Evolutionary conservation across 2,888 invertebrate species (phyloP).

Genomic region (Muschampia plurimacula): DNA sequence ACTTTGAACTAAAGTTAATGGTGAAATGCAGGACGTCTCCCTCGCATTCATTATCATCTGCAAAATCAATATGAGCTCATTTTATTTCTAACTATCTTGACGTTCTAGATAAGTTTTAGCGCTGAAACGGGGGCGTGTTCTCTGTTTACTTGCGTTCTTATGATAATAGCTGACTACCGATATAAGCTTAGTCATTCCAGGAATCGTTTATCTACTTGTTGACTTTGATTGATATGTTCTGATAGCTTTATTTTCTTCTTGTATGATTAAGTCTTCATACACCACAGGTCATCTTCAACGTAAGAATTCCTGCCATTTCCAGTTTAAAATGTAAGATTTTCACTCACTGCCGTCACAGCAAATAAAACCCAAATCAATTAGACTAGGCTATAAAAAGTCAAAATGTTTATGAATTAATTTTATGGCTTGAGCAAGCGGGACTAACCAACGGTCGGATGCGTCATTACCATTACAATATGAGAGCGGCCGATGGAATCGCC

Average conservation of each 20-base stretch:
- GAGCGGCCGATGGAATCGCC: constrained; percentile 66
- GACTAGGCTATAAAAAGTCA: constrained; percentile 47
- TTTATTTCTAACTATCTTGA: constrained; percentile 39
- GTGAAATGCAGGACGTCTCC: constrained; percentile 69
- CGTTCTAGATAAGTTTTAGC: constrained; percentile 45
- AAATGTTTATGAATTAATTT: constrained; percentile 50
- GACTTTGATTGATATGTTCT: constrained; percentile 32
- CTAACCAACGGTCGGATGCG: constrained; percentile 75
- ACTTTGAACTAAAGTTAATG: constrained; percentile 81
- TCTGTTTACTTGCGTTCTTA: constrained; percentile 45
- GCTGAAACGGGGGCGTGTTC: constrained; percentile 53
- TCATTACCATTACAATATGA: constrained; percentile 69
- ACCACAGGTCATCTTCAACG: constrained; percentile 46
- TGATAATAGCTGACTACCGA: constrained; percentile 28
- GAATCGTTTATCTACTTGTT: constrained; percentile 32
- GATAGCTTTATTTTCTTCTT: constrained; percentile 28
- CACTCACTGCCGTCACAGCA: constrained; percentile 64
- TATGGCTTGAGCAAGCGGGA: constrained; percentile 57
- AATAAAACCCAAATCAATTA: constrained; percentile 42
- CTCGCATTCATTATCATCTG: constrained; percentile 63
- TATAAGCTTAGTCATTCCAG: constrained; percentile 25
- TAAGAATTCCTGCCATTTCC: constrained; percentile 51
- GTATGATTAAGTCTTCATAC: constrained; percentile 34
- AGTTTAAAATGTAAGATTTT: constrained; percentile 43
- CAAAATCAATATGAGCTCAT: constrained; percentile 64